Percentiles rank a stretch among this genome's conserved stretches.
Evolutionary conservation across 1,140 invertebrate species (phyloP).

Genomic region (Neuroterus valhalla): DNA sequence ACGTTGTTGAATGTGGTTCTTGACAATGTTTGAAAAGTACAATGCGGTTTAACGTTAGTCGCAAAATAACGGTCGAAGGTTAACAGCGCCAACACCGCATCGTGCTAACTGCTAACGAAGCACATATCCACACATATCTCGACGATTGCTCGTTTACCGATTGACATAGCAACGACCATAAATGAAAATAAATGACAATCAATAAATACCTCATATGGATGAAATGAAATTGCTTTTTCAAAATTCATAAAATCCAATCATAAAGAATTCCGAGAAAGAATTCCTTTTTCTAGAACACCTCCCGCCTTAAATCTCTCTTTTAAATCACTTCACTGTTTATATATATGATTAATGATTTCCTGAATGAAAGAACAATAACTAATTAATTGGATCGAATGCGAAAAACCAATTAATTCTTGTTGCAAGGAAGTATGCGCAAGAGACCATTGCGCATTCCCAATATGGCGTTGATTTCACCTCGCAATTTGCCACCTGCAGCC

Average conservation of each 20-base stretch:
- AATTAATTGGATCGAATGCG: too few species aligned
- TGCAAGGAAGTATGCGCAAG: too few species aligned
- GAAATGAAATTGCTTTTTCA: slow-evolving; percentile 9
- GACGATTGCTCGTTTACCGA: not conserved
- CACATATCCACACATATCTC: not conserved
- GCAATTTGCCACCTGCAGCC: not conserved
- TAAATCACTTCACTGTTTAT: too few species aligned
- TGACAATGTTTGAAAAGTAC: not conserved
- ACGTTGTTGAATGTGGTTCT: not conserved
- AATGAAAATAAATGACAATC: not conserved
- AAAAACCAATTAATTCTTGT: too few species aligned
- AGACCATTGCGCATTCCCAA: not conserved
- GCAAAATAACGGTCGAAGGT: slow-evolving; percentile 51
- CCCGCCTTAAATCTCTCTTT: too few species aligned
- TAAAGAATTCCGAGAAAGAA: too few species aligned
- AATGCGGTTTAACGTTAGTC: slow-evolving; percentile 38
- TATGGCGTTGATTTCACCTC: not conserved
- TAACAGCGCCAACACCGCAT: slow-evolving; percentile 56
- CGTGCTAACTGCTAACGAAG: not conserved
- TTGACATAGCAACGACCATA: not conserved
- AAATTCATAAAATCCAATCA: too few species aligned
- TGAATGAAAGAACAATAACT: too few species aligned
- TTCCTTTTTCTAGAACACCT: too few species aligned
- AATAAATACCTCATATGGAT: slow-evolving; percentile 9
- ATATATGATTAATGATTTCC: too few species aligned